Percentiles rank a stretch among this genome's conserved stretches.
These are phyloP conservation scores for Colistium nudipinnis DNA, from an alignment of 2,113 vertebrate species.

Conservation along the genomic window DNA sequence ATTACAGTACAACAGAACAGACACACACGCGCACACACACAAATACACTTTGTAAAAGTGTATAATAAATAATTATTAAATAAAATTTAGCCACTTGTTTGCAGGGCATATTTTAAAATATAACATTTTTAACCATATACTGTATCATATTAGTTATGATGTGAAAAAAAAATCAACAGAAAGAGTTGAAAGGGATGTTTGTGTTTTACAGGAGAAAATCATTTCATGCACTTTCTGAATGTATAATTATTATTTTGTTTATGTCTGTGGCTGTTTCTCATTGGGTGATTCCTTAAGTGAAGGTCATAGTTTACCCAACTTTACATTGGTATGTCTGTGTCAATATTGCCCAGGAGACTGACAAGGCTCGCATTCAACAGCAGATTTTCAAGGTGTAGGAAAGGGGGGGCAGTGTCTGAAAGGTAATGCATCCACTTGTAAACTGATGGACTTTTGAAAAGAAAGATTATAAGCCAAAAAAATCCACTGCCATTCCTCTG, in stretches of 20 bases:
- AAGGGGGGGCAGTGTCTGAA: constrained; percentile 19
- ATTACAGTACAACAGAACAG: neutral
- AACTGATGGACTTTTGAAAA: constrained; percentile 5
- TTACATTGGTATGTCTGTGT: constrained; percentile 70
- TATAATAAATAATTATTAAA: too few species aligned
- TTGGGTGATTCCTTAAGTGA: constrained; percentile 39
- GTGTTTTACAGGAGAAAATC: neutral
- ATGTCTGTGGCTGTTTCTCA: constrained; percentile 21
- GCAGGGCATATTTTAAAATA: neutral
- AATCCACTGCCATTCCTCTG: neutral
- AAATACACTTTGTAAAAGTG: too few species aligned
- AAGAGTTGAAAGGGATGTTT: neutral
- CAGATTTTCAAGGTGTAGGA: constrained; percentile 36
- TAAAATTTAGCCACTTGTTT: too few species aligned
- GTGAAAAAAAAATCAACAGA: neutral
- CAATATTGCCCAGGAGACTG: constrained; percentile 57
- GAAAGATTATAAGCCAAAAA: neutral
- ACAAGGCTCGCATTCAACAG: constrained; percentile 69
- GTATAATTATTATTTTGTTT: neutral
- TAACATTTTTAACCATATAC: too few species aligned
- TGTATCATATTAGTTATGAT: too few species aligned
- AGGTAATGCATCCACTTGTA: constrained; percentile 55
- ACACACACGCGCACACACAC: neutral
- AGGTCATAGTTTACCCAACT: constrained; percentile 63
- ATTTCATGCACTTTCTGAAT: constrained; percentile 6